phyloP scores from a whole-genome alignment of 2,888 invertebrate species.

The Cordilura impudica region DNA sequence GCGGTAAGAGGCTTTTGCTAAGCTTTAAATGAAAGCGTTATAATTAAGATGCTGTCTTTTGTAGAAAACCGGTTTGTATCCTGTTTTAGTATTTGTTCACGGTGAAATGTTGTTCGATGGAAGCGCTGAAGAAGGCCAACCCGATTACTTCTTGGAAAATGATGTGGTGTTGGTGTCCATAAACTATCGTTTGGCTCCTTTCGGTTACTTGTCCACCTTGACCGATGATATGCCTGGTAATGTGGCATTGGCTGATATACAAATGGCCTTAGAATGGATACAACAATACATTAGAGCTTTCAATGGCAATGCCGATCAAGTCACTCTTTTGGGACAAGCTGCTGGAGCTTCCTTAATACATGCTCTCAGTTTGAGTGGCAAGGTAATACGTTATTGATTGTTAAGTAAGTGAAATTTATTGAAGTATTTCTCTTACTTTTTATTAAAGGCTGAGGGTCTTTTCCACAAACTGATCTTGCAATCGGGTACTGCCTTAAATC shows the following conservation, averaged over 20 bases:
- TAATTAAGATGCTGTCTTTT: neutral
- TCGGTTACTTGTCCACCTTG: constrained; percentile 79
- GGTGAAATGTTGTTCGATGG: constrained; percentile 78
- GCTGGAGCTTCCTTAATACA: constrained; percentile 79
- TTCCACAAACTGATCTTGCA: constrained; percentile 79
- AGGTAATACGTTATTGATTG: constrained; percentile 64
- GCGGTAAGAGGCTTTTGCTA: constrained; percentile 64
- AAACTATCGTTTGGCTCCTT: constrained; percentile 79
- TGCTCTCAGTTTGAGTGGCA: constrained; percentile 77
- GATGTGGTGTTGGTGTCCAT: constrained; percentile 78
- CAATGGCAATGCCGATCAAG: constrained; percentile 78
- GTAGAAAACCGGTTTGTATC: constrained; percentile 67
- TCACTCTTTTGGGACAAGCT: constrained; percentile 80
- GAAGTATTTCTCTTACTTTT: neutral
- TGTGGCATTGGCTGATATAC: constrained; percentile 79
- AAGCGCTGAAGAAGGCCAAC: constrained; percentile 75
- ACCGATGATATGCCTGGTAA: constrained; percentile 80
- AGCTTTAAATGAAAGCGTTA: neutral
- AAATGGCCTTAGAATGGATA: constrained; percentile 79
- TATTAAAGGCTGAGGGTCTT: constrained; percentile 69
- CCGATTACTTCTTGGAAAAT: constrained; percentile 78
- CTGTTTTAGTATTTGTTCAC: constrained; percentile 78
- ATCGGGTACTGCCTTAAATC: constrained; percentile 79
- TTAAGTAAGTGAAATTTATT: neutral
- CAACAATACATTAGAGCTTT: constrained; percentile 78